phyloP scores from a whole-genome alignment of 2,888 invertebrate species.

The Ctena decussata region DNA sequence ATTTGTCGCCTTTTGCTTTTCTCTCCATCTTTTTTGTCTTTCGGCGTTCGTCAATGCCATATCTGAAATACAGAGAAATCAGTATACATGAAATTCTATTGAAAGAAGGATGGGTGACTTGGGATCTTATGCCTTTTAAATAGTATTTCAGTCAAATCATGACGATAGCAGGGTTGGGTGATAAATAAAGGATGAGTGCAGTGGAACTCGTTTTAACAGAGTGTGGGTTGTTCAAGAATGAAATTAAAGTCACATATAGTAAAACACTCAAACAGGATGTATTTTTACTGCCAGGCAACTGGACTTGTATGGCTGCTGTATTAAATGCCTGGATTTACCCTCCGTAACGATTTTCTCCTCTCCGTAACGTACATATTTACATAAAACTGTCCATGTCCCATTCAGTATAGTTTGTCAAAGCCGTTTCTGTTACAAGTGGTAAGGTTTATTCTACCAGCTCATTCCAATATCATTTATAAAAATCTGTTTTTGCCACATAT shows the following conservation, averaged over 20 bases:
- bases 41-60: not conserved
- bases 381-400: not conserved
- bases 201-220: not conserved
- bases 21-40: constrained; percentile 3
- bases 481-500: not conserved
- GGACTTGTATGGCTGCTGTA: not conserved
- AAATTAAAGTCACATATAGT: not conserved
- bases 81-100: not conserved
- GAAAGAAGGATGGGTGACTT: too few species aligned
- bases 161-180: too few species aligned
- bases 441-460: not conserved
- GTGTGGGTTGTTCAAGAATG: too few species aligned
- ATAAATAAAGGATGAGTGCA: not conserved
- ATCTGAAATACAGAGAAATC: not conserved
- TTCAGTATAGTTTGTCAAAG: not conserved
- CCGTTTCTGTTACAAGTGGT: not conserved
- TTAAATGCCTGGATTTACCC: not conserved
- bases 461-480: not conserved
- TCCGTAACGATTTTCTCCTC: not conserved
- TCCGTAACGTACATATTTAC: not conserved
- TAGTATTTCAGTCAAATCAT: too few species aligned
- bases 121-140: too few species aligned
- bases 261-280: not conserved
- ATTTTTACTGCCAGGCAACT: not conserved
- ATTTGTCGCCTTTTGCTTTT: not conserved